Base-by-base conservation (phyloP, 2,888 invertebrate genomes). In the Lysandra bellargus region DNA sequence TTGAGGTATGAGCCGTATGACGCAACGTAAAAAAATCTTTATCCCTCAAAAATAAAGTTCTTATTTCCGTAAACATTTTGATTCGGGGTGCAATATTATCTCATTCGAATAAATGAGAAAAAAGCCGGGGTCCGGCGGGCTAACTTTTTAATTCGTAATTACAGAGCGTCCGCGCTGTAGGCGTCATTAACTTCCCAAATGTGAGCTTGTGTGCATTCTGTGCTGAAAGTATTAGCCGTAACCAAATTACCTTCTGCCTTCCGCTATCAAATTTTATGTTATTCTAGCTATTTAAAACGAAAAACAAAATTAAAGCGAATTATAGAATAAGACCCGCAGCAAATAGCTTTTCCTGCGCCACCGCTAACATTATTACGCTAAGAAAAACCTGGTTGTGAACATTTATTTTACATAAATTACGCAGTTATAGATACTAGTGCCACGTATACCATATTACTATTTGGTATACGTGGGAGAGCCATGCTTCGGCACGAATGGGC, bases 141-240 rank as follows among this genome's bases (percentile, higher is more conserved):
- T 88, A 93, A 94, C 88, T 94, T 94, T 94, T 94, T 93, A 94
- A 94, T 94, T 93, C 86, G 93, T 94, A 94, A 94, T 94, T 94
- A 94, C 91, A 94, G 93, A 91, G 86, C 87, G 93, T 90, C 92
- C 93, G 88, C 89, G 92, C 93, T 93, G 91, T 91, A 92, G 90
- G 94, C 90, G 88, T 90, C 94, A 93, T 94, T 94, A 93, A 92
- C 92, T 94, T 93, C 88, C 89, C 88, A 90, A 92, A 91, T 90
- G 90, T 90, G 91, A 88, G 87, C 87, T 88, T 87, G 89, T 87
- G 85, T 88, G 88, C 88, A 88, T 88, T 86, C 86, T 87, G 80
- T 84, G 84, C 87, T 85, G 87, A 88, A 85, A 87, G 88, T 90
- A 90, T 90, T 89, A 87, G 87, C 85, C 88, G 89, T 89, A 88